Base-by-base conservation (phyloP, 2,113 vertebrate genomes). In the Lethenteron reissneri region DNA sequence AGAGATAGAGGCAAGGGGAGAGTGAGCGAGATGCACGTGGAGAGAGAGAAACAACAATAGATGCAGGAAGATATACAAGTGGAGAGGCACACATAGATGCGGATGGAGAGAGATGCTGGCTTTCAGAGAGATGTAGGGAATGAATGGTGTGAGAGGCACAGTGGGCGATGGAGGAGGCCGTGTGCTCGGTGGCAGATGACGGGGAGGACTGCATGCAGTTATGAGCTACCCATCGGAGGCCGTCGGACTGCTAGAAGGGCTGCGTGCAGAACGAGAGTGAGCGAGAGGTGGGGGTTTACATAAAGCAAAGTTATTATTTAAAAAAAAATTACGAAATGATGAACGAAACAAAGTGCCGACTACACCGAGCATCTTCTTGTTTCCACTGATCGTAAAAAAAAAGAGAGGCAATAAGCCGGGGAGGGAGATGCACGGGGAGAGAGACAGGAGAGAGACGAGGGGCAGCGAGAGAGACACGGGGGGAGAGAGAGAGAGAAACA, bases 1-100 rank as follows among this genome's bases (percentile, higher is more conserved):
- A 9, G 11, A 74, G 70, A 13, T 70, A 41, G 9, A 71, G 58
- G 58, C 6, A 9, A 71, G 21, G 59, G 21, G 72, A 74, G 70
- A 74, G 64, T 74, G 70, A 78, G 78, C 17, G 15, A 76, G 70
- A 79, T 77, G 74, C 62, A 71, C 41, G 3, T 76, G 79, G 56
- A 77, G 73, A 78, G 76, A 76, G 74, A 75, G 78, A 74, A 76
- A 78, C 57, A 56, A 76, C 2, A 72, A 41, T 41, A 19, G 60
- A 64, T 8, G 60, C 17, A 1, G 14, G 60, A 6, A 19, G 60
- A 58, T 75, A 74, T 75, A 76, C 76, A 71, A 74, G 69, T 73
- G 76, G 82, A 78, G 83, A 76, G 79, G 79, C 73, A 70, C 80
- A 77, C 78, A 25, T 74, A 72, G 80, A 80, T 73, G 70, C 74